These are phyloP conservation scores for Procambarus clarkii DNA, from an alignment of 1,140 invertebrate species.

Conservation along the genomic window DNA sequence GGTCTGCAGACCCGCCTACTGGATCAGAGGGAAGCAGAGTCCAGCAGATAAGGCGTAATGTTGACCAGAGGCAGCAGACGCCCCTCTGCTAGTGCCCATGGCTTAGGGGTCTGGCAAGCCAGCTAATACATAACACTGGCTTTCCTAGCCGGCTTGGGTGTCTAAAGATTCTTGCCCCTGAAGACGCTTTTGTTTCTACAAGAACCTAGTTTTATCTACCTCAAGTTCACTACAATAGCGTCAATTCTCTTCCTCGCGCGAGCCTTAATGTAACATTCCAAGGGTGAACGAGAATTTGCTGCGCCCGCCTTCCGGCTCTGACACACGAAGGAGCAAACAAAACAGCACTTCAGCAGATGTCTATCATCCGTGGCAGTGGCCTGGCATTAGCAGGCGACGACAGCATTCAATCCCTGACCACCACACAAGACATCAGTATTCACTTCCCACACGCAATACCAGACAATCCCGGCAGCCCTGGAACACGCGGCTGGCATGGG, in stretches of 20 bases:
- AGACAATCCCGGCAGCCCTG: background rate
- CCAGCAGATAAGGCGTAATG: background rate
- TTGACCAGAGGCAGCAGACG: background rate
- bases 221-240: background rate
- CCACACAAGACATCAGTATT: constrained; percentile 23
- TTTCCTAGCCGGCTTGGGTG: background rate
- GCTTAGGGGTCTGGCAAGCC: background rate
- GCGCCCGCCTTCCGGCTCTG: background rate
- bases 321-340: background rate
- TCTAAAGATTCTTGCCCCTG: background rate
- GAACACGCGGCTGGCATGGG: background rate
- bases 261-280: background rate
- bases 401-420: background rate
- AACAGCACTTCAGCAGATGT: background rate
- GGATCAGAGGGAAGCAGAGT: background rate
- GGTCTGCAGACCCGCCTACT: background rate
- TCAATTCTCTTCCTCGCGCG: background rate
- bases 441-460: constrained; percentile 8
- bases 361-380: background rate
- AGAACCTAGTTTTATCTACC: background rate
- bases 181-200: background rate
- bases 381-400: background rate
- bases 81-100: background rate
- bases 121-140: background rate
- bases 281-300: no score